A percentile compares a stretch with the other conserved stretches of the same genome.
phyloP scores from a whole-genome alignment of 2,888 invertebrate genomes.

The Ophion slaviceki region DNA sequence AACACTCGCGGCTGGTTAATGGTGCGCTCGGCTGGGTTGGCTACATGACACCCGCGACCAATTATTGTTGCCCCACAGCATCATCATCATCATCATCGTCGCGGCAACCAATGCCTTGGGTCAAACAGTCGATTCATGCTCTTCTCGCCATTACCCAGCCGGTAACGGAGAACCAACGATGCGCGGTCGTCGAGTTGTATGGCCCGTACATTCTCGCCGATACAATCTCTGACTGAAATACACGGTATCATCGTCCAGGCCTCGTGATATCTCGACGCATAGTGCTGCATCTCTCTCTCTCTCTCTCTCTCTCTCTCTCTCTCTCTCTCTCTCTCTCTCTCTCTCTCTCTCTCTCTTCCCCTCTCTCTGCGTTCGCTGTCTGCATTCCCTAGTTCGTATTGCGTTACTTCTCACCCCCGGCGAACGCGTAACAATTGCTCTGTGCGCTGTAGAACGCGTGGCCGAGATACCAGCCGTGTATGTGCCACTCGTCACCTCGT shows the following conservation, averaged over 20 bases:
- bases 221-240: constrained; percentile 33
- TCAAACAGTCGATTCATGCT: constrained; percentile 81
- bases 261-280: constrained; percentile 6
- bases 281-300: not conserved
- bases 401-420: constrained; percentile 24
- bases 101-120: constrained; percentile 74
- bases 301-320: not conserved
- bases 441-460: constrained; percentile 1
- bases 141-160: constrained; percentile 78
- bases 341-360: not conserved
- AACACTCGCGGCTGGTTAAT: constrained; percentile 51
- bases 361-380: not conserved
- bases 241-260: constrained; percentile 8
- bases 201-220: constrained; percentile 10
- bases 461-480: not conserved
- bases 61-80: constrained; percentile 68
- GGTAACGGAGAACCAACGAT: constrained; percentile 57
- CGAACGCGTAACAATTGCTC: constrained; percentile 6
- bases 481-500: not conserved
- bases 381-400: constrained; percentile 34
- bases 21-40: constrained; percentile 48
- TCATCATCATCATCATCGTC: constrained; percentile 37
- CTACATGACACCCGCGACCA: constrained; percentile 66
- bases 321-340: not conserved
- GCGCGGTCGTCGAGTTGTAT: constrained; percentile 25